phyloP scores from a whole-genome alignment of 35 echinoderm and acorn worm species.

The Eucidaris tribuloides region DNA sequence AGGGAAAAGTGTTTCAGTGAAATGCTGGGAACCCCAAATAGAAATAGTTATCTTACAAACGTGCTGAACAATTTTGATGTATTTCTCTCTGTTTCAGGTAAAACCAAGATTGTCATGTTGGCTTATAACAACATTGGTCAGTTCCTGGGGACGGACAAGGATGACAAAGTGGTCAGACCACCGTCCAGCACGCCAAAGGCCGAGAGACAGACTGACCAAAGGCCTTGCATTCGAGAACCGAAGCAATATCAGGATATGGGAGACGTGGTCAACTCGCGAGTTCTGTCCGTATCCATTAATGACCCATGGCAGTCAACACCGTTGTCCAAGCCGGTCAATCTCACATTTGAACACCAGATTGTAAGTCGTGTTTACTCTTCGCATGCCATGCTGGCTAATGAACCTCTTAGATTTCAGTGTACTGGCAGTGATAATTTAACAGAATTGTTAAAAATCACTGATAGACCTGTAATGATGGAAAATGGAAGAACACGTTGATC shows the following conservation, averaged over 20 bases:
- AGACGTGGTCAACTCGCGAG: conserved; percentile 73
- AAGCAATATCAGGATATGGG: not conserved
- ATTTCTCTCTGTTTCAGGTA: too few relatives aligned
- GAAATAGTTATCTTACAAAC: too few relatives aligned
- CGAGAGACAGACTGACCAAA: not conserved
- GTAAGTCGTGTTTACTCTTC: too few relatives aligned
- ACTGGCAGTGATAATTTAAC: too few relatives aligned
- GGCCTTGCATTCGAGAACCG: not conserved
- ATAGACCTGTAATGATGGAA: too few relatives aligned
- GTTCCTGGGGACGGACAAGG: conserved; percentile 25
- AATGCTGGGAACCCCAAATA: too few relatives aligned
- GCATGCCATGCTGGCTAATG: too few relatives aligned
- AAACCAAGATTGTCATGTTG: conserved; percentile 72
- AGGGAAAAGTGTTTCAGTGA: too few relatives aligned
- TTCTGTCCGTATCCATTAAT: conserved; percentile 81
- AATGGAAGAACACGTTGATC: too few relatives aligned
- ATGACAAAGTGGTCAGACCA: not conserved
- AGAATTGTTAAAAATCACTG: too few relatives aligned
- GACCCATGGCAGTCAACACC: conserved; percentile 8
- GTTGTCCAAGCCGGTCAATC: conserved; percentile 51
- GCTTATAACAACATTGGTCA: conserved; percentile 83
- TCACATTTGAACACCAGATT: conserved; percentile 70
- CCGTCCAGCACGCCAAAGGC: not conserved
- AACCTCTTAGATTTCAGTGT: too few relatives aligned
- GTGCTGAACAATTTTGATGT: too few relatives aligned